Conservation (phyloP, 30 jellyfish, hydroid and myxozoan genomes). For the Aurelia aurita complex sp. Pacific region DNA sequence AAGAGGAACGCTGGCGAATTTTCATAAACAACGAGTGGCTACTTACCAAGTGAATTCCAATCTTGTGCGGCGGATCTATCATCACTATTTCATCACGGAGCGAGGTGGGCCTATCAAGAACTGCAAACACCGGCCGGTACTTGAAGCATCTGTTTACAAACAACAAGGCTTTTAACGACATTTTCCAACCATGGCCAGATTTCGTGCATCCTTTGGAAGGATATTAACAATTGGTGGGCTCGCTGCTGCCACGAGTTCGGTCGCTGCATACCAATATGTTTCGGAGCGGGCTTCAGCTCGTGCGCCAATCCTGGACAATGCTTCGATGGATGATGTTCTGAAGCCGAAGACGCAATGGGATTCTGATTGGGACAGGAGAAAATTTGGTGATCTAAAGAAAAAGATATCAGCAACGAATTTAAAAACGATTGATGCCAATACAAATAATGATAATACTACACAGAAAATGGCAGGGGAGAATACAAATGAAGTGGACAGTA, state of each 20-base stretch:
- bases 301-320: slow-evolving; percentile 45
- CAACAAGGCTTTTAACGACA: slow-evolving; percentile 6
- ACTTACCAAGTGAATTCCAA: too few species aligned
- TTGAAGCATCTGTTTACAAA: too few species aligned
- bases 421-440: slow-evolving; percentile 11
- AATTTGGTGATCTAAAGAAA: slow-evolving; percentile 9
- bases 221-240: slow-evolving; percentile 84
- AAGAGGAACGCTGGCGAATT: too few species aligned
- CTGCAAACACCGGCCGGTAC: too few species aligned
- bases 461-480: slow-evolving; percentile 3
- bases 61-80: too few species aligned
- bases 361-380: slow-evolving; percentile 81
- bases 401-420: slow-evolving; percentile 2
- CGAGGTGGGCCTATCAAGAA: too few species aligned
- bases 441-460: background rate
- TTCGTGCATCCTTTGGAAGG: slow-evolving; percentile 72
- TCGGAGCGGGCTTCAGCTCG: slow-evolving; percentile 58
- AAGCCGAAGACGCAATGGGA: slow-evolving; percentile 73
- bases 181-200: slow-evolving; percentile 51
- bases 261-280: slow-evolving; percentile 43
- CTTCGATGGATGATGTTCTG: slow-evolving; percentile 13
- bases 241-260: slow-evolving; percentile 81
- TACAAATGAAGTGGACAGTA: background rate
- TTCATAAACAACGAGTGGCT: too few species aligned
- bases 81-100: too few species aligned